phyloP scores from a whole-genome alignment of 2,888 invertebrate genomes.

The Yponomeuta cagnagella region DNA sequence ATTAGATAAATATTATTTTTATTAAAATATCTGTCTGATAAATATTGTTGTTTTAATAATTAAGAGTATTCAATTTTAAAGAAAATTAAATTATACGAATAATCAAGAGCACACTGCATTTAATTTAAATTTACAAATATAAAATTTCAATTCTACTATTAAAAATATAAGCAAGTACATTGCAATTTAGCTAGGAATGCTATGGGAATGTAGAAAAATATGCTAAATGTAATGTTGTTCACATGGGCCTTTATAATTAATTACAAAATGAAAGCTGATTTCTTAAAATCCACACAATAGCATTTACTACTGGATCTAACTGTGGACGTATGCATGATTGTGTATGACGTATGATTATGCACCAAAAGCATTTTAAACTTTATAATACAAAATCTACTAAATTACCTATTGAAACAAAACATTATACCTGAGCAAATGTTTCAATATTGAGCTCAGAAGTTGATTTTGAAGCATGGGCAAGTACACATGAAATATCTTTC shows the following conservation, averaged over 20 bases:
- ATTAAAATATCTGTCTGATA: background rate
- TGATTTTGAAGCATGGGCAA: background rate
- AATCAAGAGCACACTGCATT: background rate
- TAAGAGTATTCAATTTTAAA: background rate
- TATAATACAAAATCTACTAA: background rate
- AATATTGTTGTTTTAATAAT: background rate
- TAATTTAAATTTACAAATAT: background rate
- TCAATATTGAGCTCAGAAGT: slow-evolving; percentile 22
- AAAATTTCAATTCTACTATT: background rate
- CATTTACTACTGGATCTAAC: too few species aligned
- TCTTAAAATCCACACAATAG: too few species aligned
- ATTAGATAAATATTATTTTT: background rate
- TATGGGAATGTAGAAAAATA: slow-evolving; percentile 18
- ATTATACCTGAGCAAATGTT: slow-evolving; percentile 44
- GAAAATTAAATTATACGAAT: background rate
- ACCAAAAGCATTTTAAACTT: background rate
- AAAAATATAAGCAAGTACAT: background rate
- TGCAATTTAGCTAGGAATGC: slow-evolving; percentile 14
- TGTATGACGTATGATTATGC: background rate
- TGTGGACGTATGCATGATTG: background rate
- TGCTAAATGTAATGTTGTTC: background rate
- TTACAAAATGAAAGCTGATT: background rate
- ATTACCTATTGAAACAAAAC: background rate
- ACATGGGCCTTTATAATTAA: background rate
- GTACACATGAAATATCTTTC: too few species aligned